Percentiles rank a stretch among this genome's conserved stretches.
These are phyloP conservation scores for Mus spicilegus DNA, from an alignment of 2,113 vertebrate genomes.

Conservation along the genomic window DNA sequence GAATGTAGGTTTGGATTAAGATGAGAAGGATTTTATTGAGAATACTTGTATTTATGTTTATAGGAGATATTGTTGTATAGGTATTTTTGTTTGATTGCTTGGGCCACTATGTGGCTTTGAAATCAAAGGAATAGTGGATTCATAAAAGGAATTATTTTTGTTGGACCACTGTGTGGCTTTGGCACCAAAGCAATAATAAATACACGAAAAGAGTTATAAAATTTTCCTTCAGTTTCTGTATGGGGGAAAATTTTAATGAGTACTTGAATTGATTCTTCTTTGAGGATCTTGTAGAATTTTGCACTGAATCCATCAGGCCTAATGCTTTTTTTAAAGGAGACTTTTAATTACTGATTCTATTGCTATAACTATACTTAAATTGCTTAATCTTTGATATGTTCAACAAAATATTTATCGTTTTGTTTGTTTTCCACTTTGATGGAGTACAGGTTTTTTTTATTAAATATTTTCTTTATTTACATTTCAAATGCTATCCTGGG, in stretches of 20 bases:
- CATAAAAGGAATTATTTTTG: neutral
- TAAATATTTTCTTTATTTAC: too few species aligned
- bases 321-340: too few species aligned
- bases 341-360: too few species aligned
- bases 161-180: too few species aligned
- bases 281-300: too few species aligned
- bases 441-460: neutral
- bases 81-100: too few species aligned
- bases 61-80: neutral
- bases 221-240: neutral
- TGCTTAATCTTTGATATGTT: neutral
- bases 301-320: too few species aligned
- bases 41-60: neutral
- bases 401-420: neutral
- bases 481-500: too few species aligned
- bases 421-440: neutral
- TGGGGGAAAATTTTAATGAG: neutral
- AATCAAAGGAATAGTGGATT: neutral
- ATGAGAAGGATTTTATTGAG: neutral
- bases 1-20: neutral
- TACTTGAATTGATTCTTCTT: neutral
- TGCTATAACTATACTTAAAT: too few species aligned
- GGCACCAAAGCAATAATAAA: too few species aligned
- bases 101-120: neutral
- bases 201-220: neutral